phyloP scores from a whole-genome alignment of 1,140 invertebrate species.

The Monochamus saltuarius region DNA sequence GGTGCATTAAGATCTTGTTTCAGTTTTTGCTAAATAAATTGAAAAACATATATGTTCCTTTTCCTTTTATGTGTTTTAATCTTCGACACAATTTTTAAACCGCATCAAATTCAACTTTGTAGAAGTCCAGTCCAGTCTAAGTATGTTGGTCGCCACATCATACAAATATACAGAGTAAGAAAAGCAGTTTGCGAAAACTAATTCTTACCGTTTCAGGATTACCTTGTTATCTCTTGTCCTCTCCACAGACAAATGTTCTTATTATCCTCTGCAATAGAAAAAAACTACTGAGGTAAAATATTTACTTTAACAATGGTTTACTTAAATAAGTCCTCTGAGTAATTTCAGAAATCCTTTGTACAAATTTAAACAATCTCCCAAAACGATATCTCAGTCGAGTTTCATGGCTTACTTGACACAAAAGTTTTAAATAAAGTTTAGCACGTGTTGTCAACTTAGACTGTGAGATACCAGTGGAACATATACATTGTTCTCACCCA shows the following conservation, averaged over 20 bases:
- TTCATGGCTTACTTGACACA: constrained; percentile 17
- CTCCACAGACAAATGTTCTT: constrained; percentile 22
- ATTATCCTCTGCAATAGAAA: constrained; percentile 12
- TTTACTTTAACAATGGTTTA: constrained; percentile 23
- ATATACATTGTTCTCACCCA: neutral
- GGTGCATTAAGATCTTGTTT: too few relatives aligned
- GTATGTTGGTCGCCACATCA: too few relatives aligned
- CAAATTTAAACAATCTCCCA: constrained; percentile 24
- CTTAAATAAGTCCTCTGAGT: constrained; percentile 19
- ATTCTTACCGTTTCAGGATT: neutral
- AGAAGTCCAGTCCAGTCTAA: too few relatives aligned
- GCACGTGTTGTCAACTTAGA: constrained; percentile 24
- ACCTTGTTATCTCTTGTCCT: constrained; percentile 9
- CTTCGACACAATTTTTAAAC: too few relatives aligned
- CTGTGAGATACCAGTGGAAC: constrained; percentile 3
- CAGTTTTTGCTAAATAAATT: too few relatives aligned
- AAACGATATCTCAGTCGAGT: constrained; percentile 24
- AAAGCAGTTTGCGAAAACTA: too few relatives aligned
- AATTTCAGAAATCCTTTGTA: constrained; percentile 23
- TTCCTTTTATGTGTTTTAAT: too few relatives aligned
- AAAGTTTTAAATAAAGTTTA: constrained; percentile 9
- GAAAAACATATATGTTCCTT: too few relatives aligned
- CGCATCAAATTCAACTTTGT: too few relatives aligned
- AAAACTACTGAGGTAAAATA: constrained; percentile 23
- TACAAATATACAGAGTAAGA: too few relatives aligned